These are phyloP conservation scores for Dynastes grantii DNA, from an alignment of 2,888 invertebrate genomes.

Conservation along the genomic window DNA sequence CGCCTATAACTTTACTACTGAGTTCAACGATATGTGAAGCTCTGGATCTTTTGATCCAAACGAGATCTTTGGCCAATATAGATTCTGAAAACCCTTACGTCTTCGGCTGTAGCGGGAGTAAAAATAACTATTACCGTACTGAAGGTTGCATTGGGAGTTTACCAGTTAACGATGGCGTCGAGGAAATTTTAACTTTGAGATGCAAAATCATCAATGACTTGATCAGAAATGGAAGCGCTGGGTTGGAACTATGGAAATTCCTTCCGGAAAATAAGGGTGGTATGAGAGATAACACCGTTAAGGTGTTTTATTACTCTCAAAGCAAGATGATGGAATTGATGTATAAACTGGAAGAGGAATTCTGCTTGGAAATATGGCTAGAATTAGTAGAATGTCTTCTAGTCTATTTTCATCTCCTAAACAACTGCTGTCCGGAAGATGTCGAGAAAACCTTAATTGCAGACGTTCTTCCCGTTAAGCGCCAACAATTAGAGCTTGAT, in stretches of 20 bases:
- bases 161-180: conserved; percentile 7
- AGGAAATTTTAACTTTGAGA: conserved; percentile 20
- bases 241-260: conserved; percentile 13
- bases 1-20: conserved; percentile 14
- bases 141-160: conserved; percentile 38
- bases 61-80: conserved; percentile 8
- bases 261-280: conserved; percentile 9
- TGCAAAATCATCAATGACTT: conserved; percentile 17
- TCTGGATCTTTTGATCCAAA: conserved; percentile 20
- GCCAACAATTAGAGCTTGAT: neutral
- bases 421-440: conserved; percentile 5
- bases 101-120: conserved; percentile 36
- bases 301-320: conserved; percentile 24
- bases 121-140: conserved; percentile 27
- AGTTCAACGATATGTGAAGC: conserved; percentile 13
- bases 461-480: neutral
- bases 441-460: conserved; percentile 7
- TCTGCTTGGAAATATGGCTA: conserved; percentile 15
- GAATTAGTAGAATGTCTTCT: conserved; percentile 14
- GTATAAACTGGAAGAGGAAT: conserved; percentile 24
- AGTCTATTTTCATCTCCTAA: conserved; percentile 11
- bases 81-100: conserved; percentile 31
- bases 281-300: neutral
- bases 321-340: conserved; percentile 25
- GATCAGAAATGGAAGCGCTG: neutral